Evolutionary conservation across 2,888 invertebrate genomes (phyloP), one percentile per base, ranked within the genome.

Genomic region (Parelbella ahira): DNA sequence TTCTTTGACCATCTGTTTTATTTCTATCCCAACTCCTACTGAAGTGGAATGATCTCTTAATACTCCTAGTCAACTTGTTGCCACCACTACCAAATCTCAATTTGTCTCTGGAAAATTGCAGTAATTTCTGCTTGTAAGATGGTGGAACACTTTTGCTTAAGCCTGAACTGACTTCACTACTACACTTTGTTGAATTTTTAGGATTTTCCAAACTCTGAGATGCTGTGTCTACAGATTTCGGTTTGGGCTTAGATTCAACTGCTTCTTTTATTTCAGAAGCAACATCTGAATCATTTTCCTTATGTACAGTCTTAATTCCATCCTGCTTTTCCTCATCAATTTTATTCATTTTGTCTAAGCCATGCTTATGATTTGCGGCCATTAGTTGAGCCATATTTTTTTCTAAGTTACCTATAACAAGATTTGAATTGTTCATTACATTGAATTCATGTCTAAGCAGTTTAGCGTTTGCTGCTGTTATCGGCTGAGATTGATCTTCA

Each of bases 141-240:
- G 88, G 88, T 1, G 88, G 88, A 0, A 88, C 88, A 60, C 88
- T 88, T 57, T 83, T 88, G 48, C 88, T 88, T 0, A 88, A 59
- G 0, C 81, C 84, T 0, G 79, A 71, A 56, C 80, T 82, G 0
- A 84, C 57, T 21, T 82, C 84, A 44, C 77, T 82, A 30, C 77
- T 81, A 41, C 80, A 79, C 61, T 79, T 84, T 0, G 77, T 77
- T 3, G 80, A 77, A 54, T 74, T 79, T 55, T 83, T 83, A 0
- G 84, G 84, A 53, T 81, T 84, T 37, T 86, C 83, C 42, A 84
- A 63, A 29, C 83, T 88, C 19, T 82, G 81, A 9, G 87, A 88
- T 1, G 86, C 87, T 1, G 86, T 84, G 32, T 86, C 83, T 4
- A 70, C 60, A 2, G 66, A 63, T 59, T 82, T 83, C 0, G 51